phyloP scores from a whole-genome alignment of 1,140 invertebrate species.

The Hycleus cichorii region DNA sequence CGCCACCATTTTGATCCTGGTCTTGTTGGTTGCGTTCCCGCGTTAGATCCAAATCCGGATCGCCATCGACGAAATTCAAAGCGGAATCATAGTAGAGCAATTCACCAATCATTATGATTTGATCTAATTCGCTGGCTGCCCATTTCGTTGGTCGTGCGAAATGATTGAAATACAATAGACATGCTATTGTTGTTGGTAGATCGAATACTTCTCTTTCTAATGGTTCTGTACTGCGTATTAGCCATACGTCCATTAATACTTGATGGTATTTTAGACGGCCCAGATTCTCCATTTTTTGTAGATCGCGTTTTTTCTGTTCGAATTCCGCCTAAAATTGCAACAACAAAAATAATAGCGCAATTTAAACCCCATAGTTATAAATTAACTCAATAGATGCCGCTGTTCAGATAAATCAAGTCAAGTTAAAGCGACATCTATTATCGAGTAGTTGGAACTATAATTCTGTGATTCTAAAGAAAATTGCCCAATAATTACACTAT shows the following conservation, averaged over 20 bases:
- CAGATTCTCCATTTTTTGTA: neutral
- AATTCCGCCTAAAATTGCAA: too few species aligned
- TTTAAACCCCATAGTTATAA: too few species aligned
- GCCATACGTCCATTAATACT: neutral
- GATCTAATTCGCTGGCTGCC: constrained; percentile 24
- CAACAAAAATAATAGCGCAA: too few species aligned
- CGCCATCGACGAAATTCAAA: constrained; percentile 2
- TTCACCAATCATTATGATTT: constrained; percentile 24
- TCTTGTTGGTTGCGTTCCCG: too few species aligned
- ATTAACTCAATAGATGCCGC: too few species aligned
- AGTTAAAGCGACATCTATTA: too few species aligned
- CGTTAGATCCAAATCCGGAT: too few species aligned
- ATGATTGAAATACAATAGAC: constrained; percentile 2
- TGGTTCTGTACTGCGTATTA: neutral
- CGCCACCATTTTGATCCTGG: too few species aligned
- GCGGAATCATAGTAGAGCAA: constrained; percentile 26
- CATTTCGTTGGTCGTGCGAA: constrained; percentile 7
- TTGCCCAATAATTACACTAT: too few species aligned
- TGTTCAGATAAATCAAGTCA: too few species aligned
- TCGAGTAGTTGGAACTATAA: too few species aligned
- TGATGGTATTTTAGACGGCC: neutral
- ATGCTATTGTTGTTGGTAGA: neutral
- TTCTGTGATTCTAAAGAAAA: too few species aligned
- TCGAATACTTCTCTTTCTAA: neutral
- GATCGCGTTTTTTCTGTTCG: neutral